Conservation (phyloP, 2,888 invertebrate genomes). For the Teleogryllus oceanicus region DNA sequence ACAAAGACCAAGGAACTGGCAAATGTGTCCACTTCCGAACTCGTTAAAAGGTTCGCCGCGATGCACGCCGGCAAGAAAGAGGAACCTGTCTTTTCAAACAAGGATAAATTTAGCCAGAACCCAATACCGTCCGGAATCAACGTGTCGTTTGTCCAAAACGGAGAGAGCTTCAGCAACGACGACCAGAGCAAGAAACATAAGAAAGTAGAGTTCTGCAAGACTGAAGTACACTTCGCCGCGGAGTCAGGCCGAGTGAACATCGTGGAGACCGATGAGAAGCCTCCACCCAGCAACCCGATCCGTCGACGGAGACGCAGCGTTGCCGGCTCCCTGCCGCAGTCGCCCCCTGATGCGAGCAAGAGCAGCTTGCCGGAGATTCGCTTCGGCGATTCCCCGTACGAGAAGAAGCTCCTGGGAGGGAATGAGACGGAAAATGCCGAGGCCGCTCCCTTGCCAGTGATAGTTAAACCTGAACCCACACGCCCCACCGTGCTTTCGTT, state of each 20-base stretch:
- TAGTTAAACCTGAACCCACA: slow-evolving; percentile 21
- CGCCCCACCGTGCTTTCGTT: not conserved
- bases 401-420: slow-evolving; percentile 48
- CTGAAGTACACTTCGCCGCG: slow-evolving; percentile 82
- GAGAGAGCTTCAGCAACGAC: slow-evolving; percentile 29
- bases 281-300: slow-evolving; percentile 78
- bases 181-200: slow-evolving; percentile 55
- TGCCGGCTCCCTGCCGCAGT: slow-evolving; percentile 41
- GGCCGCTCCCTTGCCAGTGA: not conserved
- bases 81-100: not conserved
- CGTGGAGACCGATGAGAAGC: slow-evolving; percentile 83
- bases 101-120: not conserved
- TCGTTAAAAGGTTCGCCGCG: not conserved
- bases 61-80: slow-evolving; percentile 11
- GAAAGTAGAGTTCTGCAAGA: slow-evolving; percentile 82
- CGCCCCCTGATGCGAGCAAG: slow-evolving; percentile 41
- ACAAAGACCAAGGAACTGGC: not conserved
- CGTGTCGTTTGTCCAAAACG: slow-evolving; percentile 25
- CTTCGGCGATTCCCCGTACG: slow-evolving; percentile 59
- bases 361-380: slow-evolving; percentile 58
- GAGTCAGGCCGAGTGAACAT: slow-evolving; percentile 83
- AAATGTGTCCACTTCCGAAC: slow-evolving; percentile 4
- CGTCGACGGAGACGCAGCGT: slow-evolving; percentile 63
- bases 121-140: not conserved
- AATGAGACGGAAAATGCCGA: slow-evolving; percentile 34